Conservation (phyloP, 2,888 invertebrate species). For the Alentia gelatinosa region DNA sequence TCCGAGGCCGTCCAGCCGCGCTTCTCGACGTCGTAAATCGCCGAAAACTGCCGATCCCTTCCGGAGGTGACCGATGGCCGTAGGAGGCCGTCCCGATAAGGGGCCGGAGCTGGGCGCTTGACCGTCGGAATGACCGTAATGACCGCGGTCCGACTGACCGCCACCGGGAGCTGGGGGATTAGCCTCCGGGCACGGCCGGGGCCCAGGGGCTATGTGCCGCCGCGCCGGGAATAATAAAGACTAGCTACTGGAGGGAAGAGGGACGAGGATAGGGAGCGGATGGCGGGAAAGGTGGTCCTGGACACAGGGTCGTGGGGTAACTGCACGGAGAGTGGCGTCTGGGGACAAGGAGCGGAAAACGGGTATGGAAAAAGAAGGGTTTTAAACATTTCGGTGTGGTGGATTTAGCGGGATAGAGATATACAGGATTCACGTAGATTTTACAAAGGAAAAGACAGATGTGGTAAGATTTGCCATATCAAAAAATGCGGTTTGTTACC, state of each 20-base stretch:
- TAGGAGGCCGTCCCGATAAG: neutral
- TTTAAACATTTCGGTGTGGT: neutral
- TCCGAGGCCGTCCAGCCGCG: neutral
- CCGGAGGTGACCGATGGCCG: conserved; percentile 32
- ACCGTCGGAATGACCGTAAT: neutral
- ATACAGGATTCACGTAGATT: no score
- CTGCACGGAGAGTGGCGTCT: no score
- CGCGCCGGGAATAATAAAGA: neutral
- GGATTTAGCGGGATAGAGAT: neutral
- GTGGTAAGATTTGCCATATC: no score
- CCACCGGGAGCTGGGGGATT: neutral
- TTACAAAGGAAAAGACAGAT: no score
- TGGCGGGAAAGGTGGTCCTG: no score
- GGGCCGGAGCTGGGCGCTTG: neutral
- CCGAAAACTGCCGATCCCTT: conserved; percentile 35
- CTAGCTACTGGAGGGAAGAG: neutral
- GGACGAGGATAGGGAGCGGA: no score
- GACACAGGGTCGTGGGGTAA: no score
- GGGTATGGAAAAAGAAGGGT: no score
- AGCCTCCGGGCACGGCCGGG: neutral
- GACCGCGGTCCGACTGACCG: neutral
- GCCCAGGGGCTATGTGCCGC: neutral
- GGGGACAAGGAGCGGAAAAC: neutral
- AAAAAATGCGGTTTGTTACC: no score
- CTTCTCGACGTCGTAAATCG: conserved; percentile 22